These are phyloP conservation scores for Atherinomorus stipes DNA, from an alignment of 2,113 vertebrate species.

Conservation along the genomic window DNA sequence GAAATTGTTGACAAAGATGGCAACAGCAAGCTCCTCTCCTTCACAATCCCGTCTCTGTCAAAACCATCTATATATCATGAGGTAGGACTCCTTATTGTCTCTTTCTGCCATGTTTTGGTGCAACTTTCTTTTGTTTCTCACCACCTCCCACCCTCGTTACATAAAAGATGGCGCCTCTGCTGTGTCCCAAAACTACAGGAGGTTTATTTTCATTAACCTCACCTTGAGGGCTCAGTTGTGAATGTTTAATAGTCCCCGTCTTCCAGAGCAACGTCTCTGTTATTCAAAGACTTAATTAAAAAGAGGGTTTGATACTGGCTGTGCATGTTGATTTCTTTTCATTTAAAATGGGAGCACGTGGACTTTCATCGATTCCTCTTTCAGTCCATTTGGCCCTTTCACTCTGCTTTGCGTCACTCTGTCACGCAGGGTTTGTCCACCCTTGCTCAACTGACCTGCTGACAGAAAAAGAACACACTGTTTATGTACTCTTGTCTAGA, in stretches of 20 bases:
- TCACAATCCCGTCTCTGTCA: conserved; percentile 96
- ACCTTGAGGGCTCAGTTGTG: neutral
- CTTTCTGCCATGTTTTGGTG: neutral
- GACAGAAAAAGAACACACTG: neutral
- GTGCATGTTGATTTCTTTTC: neutral
- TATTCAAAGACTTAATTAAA: conserved; percentile 5
- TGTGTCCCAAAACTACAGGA: neutral
- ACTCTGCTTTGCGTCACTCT: neutral
- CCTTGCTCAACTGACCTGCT: conserved; percentile 10
- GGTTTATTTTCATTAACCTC: conserved; percentile 29
- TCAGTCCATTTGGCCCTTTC: neutral
- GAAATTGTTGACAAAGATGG: conserved; percentile 99
- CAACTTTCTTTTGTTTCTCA: neutral
- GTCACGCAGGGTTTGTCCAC: neutral
- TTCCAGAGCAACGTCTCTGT: neutral
- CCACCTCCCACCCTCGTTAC: neutral
- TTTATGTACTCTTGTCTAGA: conserved; percentile 34
- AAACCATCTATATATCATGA: conserved; percentile 98
- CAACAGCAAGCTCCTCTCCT: conserved; percentile 96
- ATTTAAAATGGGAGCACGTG: neutral
- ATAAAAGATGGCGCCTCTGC: conserved; percentile 19
- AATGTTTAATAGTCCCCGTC: neutral
- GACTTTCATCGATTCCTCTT: neutral
- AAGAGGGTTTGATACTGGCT: neutral
- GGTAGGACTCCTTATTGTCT: conserved; percentile 80